Evolutionary conservation across 1,140 invertebrate species (phyloP), one percentile per base, ranked within the genome.

Genomic region (Drosophila ambigua): DNA sequence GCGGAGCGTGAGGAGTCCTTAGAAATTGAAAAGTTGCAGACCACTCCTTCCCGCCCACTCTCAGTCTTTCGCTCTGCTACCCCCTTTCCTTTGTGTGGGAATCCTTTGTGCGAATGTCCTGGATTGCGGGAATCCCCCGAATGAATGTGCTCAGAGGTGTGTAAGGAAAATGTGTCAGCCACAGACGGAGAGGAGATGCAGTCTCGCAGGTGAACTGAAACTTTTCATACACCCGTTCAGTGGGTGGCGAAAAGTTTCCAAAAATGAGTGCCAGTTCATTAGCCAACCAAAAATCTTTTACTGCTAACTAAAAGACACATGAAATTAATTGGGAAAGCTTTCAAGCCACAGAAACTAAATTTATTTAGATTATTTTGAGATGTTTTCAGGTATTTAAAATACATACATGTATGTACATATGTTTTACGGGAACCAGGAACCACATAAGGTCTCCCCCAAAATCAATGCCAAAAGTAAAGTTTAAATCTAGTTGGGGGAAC

Each of bases 81-180:
- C 20, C 26, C 11, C 23, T 41, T 35, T 26, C 51, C 48, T 54
- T 65, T 74, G 72, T 74, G 28, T 45, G 44, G 28, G 11, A 54
- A 50, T 24, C 64, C 65, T 65, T 69, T 69, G 66, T 69, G 45
- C 23, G 28, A 20, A 15, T 43, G 57, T 24, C 41, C 49, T 53
- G 44, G 35, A 62, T 61, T 71, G 69, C 66, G 68, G 43, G 53
- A 46, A 41, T 63, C 60, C n/a, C 31, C 39, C 20, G 54, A 23
- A 16, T 39, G 48, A 66, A 63, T 72, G 69, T 68, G 24, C 52
- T 65, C 35, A 13, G 52, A 74, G 57, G 41, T 60, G 46, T 60
- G 63, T 48, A 72, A 49, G 59, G 60, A 51, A 83, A 83, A 66
- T 75, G 61, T 63, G 69, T 71, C 79, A 82, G 64, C 26, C n/a